These are phyloP conservation scores for Porites evermanni DNA, from an alignment of 92 coral and sea anemone species.

Conservation along the genomic window DNA sequence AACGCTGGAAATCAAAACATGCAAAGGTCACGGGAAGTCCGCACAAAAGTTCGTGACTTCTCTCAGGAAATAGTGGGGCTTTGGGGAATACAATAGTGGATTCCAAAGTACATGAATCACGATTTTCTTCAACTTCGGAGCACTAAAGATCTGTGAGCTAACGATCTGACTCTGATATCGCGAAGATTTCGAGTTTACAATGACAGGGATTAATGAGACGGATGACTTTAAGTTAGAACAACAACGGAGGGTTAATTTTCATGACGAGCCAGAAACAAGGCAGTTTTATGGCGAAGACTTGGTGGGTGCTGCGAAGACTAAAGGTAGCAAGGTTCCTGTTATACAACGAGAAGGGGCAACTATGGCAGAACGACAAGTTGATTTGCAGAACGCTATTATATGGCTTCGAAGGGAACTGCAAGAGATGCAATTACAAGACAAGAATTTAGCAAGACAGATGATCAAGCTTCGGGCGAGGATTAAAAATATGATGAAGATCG, in stretches of 20 bases:
- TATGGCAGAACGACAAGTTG: slow-evolving; percentile 67
- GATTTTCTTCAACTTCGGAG: not conserved
- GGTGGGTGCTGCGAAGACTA: slow-evolving; percentile 19
- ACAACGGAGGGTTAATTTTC: slow-evolving; percentile 35
- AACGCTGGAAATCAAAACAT: slow-evolving; percentile 1
- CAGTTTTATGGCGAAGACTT: slow-evolving; percentile 17
- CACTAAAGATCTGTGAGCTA: not conserved
- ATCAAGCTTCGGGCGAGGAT: slow-evolving; percentile 79
- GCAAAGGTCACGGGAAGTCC: not conserved
- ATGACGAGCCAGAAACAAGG: slow-evolving; percentile 38
- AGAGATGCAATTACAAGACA: slow-evolving; percentile 81
- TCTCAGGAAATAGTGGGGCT: slow-evolving; percentile 22
- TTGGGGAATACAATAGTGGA: not conserved
- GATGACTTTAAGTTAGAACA: slow-evolving; percentile 29
- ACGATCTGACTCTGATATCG: not conserved
- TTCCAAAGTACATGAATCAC: slow-evolving; percentile 8
- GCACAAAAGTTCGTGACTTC: slow-evolving; percentile 32
- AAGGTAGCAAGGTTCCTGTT: slow-evolving; percentile 47
- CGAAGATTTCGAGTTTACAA: not conserved
- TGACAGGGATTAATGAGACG: slow-evolving; percentile 26
- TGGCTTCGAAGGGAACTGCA: slow-evolving; percentile 79
- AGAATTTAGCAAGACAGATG: slow-evolving; percentile 74
- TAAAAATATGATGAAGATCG: slow-evolving; percentile 72
- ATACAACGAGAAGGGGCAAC: slow-evolving; percentile 70
- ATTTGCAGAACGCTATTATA: slow-evolving; percentile 69